These are phyloP conservation scores for Brachymystax lenok DNA, from an alignment of 2,797 vertebrate species.

Conservation along the genomic window DNA sequence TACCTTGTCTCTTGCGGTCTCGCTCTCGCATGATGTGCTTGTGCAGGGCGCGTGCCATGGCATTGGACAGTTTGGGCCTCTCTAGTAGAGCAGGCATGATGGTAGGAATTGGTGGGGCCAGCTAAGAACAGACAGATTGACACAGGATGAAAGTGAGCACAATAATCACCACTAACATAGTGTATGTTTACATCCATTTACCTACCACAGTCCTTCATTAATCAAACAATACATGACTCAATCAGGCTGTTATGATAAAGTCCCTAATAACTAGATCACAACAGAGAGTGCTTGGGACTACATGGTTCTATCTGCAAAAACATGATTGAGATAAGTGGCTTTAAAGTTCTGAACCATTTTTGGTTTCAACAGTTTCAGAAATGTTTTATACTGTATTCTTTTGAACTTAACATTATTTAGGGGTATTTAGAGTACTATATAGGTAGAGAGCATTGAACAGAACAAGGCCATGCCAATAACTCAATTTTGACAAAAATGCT, in stretches of 20 bases:
- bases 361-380: too few species aligned
- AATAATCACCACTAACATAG: not conserved
- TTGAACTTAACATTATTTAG: too few species aligned
- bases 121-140: slow-evolving; percentile 24
- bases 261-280: not conserved
- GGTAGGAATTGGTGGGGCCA: slow-evolving; percentile 48
- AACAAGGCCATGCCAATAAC: too few species aligned
- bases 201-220: not conserved
- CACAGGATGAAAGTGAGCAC: not conserved
- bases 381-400: too few species aligned
- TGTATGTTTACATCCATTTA: not conserved
- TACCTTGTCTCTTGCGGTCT: slow-evolving; percentile 81
- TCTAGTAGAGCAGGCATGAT: slow-evolving; percentile 83
- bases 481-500: too few species aligned
- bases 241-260: not conserved
- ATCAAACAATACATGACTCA: not conserved
- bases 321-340: too few species aligned
- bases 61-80: slow-evolving; percentile 81
- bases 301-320: too few species aligned
- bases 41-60: slow-evolving; percentile 81
- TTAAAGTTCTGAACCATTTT: too few species aligned
- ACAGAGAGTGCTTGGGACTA: not conserved
- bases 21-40: slow-evolving; percentile 83
- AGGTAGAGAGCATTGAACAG: too few species aligned
- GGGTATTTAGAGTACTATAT: too few species aligned